Evolutionary conservation across 37 sponge, comb jelly and placozoan species (phyloP), one percentile per base, ranked within the genome.

Genomic region (Axinella damicornis): DNA sequence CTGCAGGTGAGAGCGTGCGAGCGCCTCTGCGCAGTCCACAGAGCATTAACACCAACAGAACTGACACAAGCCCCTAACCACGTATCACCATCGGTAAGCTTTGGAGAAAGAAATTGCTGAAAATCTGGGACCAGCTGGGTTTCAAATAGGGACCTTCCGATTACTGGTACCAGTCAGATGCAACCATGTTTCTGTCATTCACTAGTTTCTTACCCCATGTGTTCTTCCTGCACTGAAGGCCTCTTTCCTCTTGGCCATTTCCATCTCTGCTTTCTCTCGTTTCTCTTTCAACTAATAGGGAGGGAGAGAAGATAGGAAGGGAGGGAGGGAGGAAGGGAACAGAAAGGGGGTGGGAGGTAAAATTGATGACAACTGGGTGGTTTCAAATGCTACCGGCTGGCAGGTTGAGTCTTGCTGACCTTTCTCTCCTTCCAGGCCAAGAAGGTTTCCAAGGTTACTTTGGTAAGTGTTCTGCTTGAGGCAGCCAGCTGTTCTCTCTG

Each of bases 371-470:
- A 9, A 46, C 6, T 12, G 46, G 9, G 46, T 12, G 46, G 46
- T n/a, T n/a, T n/a, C n/a, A n/a, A n/a, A n/a, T n/a, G n/a, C n/a
- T n/a, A n/a, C 19, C 16, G 19, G 58, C 58, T 20, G 58, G 58
- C 19, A 16, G 19, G 58, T 19, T 57, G 16, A 19, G 18, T 6
- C 27, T 62, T n/a, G 63, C 27, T 62, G 63, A 98, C 89, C 90
- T 95, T 98, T 73, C 88, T 85, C 31, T 88, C 74, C 84, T 98
- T 98, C 98, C 98, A 98, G 18, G 82, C 82, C 20, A 89, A 33
- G 73, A 98, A 98, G 15, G 94, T 69, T 31, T 93, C 88, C 36
- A 95, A 66, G 20, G 98, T 98, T 15, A 96, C 92, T 30, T 78
- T 85, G 2, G 95, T 96, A 0, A 94, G 87, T 0, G 56, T 59